Conservation (phyloP, 2,113 vertebrate genomes). For the Gavia stellata region DNA sequence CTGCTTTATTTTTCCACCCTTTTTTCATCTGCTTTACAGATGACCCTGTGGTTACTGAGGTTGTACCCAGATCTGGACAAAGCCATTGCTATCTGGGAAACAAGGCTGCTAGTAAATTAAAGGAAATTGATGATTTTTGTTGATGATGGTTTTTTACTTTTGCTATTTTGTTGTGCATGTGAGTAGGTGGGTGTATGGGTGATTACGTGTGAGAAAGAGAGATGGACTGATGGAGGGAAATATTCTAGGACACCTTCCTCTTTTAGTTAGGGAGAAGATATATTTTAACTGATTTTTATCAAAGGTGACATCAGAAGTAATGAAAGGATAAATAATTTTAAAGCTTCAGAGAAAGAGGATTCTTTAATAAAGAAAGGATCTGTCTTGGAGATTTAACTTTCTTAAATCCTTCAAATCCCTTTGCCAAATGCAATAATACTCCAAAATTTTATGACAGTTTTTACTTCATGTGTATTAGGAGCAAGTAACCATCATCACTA, state of each 20-base stretch:
- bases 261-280: background rate
- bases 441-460: background rate
- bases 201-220: background rate
- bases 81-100: background rate
- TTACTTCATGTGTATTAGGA: background rate
- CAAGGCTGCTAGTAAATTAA: background rate
- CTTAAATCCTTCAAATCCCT: conserved; percentile 5
- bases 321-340: conserved; percentile 22
- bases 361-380: conserved; percentile 34
- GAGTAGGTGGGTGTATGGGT: background rate
- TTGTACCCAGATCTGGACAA: background rate
- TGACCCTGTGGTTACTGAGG: background rate
- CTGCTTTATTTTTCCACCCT: background rate
- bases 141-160: background rate
- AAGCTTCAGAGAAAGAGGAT: background rate
- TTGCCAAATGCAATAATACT: background rate
- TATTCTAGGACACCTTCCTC: background rate
- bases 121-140: background rate
- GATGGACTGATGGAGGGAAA: background rate
- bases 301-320: background rate
- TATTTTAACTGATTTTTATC: conserved; percentile 28
- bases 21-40: background rate
- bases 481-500: background rate
- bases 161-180: background rate
- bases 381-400: conserved; percentile 4